Base-by-base conservation (phyloP, 2,888 invertebrate species). In the Microplitis deprimator region DNA sequence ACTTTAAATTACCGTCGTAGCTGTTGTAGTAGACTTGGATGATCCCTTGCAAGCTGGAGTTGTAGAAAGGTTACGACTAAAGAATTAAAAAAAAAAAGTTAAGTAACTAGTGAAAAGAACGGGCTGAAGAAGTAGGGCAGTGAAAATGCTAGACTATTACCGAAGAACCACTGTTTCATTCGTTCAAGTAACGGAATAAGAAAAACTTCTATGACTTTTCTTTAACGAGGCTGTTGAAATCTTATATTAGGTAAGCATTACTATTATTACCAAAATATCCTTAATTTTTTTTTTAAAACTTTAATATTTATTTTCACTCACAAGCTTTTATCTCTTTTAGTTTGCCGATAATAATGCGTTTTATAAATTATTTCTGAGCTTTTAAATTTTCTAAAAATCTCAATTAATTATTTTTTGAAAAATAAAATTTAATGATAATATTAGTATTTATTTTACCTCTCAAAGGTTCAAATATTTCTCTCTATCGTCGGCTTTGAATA, bases 1-100 rank as follows among this genome's bases (percentile, higher is more conserved):
- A 83, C 81, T 83, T 83, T 83, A 83, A 83, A 83, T 83, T 82
- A 83, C 80, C 81, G 81, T 82, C 78, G 79, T 79, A 76, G 81
- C 70, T 77, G 65, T 70, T 41, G 41, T 29, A n/a, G 38, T 50
- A 29, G 50, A 68, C 8, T 60, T 10, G 67, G 62, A 50, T 65
- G 72, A 76, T 72, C 68, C 60, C 67, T 50, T 50, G 50, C 10
- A 65, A 38, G 20, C 65, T 29, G 29, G 67, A 68, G 61, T 76
- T 61, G 10, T 38, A 38, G 69, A 70, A 71, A 68, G 38, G 78
- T 79, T 76, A 68, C 68, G 77, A 79, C 65, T 17, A 77, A 67
- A 72, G 75, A 68, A 20, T 50, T 50, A 5, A 75, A 59, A 60
- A 67, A 68, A 67, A 71, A 74, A 71, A 70, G 65, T 62, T 62